Conservation (phyloP, 2,797 vertebrate species). For the Cyprinodon diabolis region DNA sequence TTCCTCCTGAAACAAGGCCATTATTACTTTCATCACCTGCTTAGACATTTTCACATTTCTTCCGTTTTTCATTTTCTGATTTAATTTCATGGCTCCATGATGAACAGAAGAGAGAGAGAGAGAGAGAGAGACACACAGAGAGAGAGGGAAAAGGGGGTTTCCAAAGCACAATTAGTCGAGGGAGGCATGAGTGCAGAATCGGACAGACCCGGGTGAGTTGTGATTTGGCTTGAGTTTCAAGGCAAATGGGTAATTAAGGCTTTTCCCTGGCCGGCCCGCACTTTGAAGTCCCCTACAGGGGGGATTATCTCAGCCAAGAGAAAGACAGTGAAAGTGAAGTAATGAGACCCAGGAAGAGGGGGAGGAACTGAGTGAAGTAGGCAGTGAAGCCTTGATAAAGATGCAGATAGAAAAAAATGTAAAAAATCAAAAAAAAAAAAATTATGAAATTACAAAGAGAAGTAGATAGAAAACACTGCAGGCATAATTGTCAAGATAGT, state of each 20-base stretch:
- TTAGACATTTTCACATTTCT: constrained; percentile 45
- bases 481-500: not conserved
- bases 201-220: constrained; percentile 66
- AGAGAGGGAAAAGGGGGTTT: constrained; percentile 1
- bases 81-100: constrained; percentile 49
- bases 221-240: constrained; percentile 82
- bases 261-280: constrained; percentile 77
- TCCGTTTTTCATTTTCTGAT: constrained; percentile 44
- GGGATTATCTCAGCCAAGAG: constrained; percentile 79
- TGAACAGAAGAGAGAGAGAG: constrained; percentile 1
- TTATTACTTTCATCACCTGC: constrained; percentile 47
- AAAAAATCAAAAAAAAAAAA: constrained; percentile 10
- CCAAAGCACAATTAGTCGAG: constrained; percentile 70
- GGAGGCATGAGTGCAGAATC: constrained; percentile 63
- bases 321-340: constrained; percentile 62
- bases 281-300: constrained; percentile 82
- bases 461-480: not conserved
- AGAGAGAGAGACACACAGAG: not conserved
- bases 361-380: constrained; percentile 27
- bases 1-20: constrained; percentile 30
- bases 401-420: constrained; percentile 23
- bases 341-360: constrained; percentile 62
- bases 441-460: not conserved
- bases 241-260: constrained; percentile 82
- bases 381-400: constrained; percentile 37